Base-by-base conservation (phyloP, 2,888 invertebrate species). In the Pimpla rufipes region DNA sequence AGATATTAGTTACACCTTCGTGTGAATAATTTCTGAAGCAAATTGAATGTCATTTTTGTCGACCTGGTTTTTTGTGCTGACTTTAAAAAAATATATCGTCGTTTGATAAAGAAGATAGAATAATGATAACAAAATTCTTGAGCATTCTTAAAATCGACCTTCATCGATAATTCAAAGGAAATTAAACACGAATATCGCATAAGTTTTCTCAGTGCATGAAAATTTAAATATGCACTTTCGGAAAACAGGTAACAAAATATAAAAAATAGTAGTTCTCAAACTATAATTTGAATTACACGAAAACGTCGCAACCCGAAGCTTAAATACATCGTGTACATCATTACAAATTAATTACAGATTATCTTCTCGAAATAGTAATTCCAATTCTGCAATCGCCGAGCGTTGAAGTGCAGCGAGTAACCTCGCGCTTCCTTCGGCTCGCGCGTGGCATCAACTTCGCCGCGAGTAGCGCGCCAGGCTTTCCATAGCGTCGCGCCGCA, bases 401-500 rank as follows among this genome's bases (percentile, higher is more conserved):
- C 7, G 11, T 23, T n/a, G 37, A 37, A 18, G 10, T 16, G 52
- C 11, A 13, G 50, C 16, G 13, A 35, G 8, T 42, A 10, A 59
- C 11, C 11, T 74, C 37, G 16, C 2, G 47, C 6, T 42, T 66
- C 11, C 1, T 10, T 21, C n/a, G 16, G 7, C 35, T 62, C 35
- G 59, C 18, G n/a, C 62, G 73, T 74, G 16, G 62, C 37, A 50
- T 62, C 47, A 16, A 13, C 11, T 73, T 50, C 73, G 47, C 45
- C 23, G 16, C 23, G 16, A 35, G 35, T 21, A 74, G 21, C 62
- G 47, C 62, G 50, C 13, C n/a, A 85, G 84, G 57, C 10, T 64
- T 55, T 55, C 7, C 18, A 52, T 66, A 70, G 73, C 55, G 64
- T 79, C 29, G 47, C 42, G 52, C 74, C 64, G 55, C 59, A 70